Base-by-base conservation (phyloP, 2,888 invertebrate genomes). In the Adelognathus sp. region DNA sequence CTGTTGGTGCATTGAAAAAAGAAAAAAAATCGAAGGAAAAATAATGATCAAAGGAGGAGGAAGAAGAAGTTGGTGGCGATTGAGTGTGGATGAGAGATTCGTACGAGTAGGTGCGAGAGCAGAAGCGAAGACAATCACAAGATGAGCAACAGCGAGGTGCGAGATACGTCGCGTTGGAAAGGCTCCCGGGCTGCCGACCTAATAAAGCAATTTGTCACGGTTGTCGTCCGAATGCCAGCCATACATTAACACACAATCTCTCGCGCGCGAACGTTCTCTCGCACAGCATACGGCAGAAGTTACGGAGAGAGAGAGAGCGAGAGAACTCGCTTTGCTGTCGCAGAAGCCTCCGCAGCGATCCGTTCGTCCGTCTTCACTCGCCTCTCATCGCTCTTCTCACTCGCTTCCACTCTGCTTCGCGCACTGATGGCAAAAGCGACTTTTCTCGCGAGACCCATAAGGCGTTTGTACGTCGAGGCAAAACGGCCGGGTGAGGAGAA, bases 201-300 rank as follows among this genome's bases (percentile, higher is more conserved):
- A 90, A 90, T 90, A 90, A 90, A 90, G 90, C 89, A 90, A 90
- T 90, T 90, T 90, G 90, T 90, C 90, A 90, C 90, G 90, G 87
- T 90, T 90, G 90, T 90, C 90, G 89, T 89, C 90, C 89, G 86
- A 90, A 90, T 90, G 89, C 89, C 90, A 89, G 90, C 88, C 88
- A 90, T 89, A 89, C 90, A 90, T 90, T 90, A 90, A 90, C 90
- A 89, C 90, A 90, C 90, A 89, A 90, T 90, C 90, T 89, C 86
- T 84, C 85, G 79, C 83, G 72, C 82, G 78, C 69, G 77, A 58
- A 76, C 82, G 78, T 72, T 76, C 79, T 80, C 75, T 80, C 76
- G 39, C 18, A 21, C 50, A n/a, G n/a, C n/a, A 21, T 21, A 9
- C 2, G 21, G 27, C 36, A 7, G 29, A n/a, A n/a, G n/a, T n/a